phyloP scores from a whole-genome alignment of 2,113 vertebrate genomes.

The Phainopepla nitens region DNA sequence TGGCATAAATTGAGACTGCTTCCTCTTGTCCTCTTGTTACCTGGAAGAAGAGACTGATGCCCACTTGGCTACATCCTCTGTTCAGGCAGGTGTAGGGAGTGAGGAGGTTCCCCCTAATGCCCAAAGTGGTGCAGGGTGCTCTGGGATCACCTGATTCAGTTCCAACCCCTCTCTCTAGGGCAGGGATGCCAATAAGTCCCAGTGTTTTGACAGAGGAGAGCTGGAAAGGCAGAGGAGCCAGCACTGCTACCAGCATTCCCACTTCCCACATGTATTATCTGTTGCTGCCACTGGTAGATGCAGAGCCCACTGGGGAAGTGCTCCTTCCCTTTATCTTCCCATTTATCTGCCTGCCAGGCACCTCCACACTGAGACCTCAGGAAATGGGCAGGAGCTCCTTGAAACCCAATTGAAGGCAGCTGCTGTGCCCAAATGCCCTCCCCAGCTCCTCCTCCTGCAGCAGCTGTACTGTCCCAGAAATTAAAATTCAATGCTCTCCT shows the following conservation, averaged over 20 bases:
- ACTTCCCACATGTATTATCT: fast-evolving
- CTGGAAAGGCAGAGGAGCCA: background rate
- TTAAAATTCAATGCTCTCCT: slow-evolving; percentile 16
- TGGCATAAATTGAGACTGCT: background rate
- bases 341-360: background rate
- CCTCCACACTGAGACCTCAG: background rate
- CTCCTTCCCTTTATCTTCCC: background rate
- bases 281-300: no score
- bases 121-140: background rate
- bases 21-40: background rate
- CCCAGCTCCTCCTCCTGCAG: background rate
- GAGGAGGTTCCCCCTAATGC: background rate
- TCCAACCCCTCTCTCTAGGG: background rate
- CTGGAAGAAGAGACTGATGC: background rate
- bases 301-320: background rate
- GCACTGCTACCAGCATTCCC: background rate
- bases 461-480: background rate
- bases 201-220: background rate
- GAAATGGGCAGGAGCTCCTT: background rate
- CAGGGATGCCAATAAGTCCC: background rate
- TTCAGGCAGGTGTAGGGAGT: background rate
- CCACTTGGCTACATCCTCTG: background rate
- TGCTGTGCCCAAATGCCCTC: background rate
- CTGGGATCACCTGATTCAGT: background rate
- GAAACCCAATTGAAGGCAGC: background rate